phyloP scores from a whole-genome alignment of 35 echinoderm and acorn worm species.

The Ophioderma brevispina region DNA sequence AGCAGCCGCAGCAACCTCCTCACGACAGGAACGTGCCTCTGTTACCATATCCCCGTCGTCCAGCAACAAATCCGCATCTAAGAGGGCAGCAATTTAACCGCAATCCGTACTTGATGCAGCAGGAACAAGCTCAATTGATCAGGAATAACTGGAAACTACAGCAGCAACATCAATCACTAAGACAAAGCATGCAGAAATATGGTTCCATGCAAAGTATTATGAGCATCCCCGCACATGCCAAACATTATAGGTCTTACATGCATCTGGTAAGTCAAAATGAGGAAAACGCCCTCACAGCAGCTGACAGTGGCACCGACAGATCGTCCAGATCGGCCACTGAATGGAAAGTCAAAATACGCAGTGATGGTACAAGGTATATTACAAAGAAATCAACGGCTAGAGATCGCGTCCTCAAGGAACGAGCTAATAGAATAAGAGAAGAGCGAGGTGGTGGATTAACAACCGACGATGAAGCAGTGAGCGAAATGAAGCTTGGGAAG shows the following conservation, averaged over 20 bases:
- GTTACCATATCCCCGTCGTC: slow-evolving; percentile 77
- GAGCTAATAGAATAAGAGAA: slow-evolving; percentile 88
- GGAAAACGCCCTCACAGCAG: slow-evolving; percentile 57
- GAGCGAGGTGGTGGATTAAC: slow-evolving; percentile 84
- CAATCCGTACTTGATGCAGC: slow-evolving; percentile 91
- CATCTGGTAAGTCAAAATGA: slow-evolving; percentile 96
- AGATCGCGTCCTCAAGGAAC: slow-evolving; percentile 84
- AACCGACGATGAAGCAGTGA: slow-evolving; percentile 97
- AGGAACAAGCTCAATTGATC: slow-evolving; percentile 64
- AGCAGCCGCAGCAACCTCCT: slow-evolving; percentile 6
- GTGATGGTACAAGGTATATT: slow-evolving; percentile 97
- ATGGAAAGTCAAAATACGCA: slow-evolving; percentile 99
- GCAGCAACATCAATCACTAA: slow-evolving; percentile 82
- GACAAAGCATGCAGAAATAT: slow-evolving; percentile 64
- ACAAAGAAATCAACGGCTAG: slow-evolving; percentile 75
- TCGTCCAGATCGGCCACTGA: slow-evolving; percentile 49
- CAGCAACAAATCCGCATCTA: slow-evolving; percentile 86
- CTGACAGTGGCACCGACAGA: slow-evolving; percentile 35
- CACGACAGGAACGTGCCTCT: slow-evolving; percentile 43
- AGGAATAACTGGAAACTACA: slow-evolving; percentile 90
- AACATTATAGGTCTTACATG: slow-evolving; percentile 95
- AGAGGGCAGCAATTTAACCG: slow-evolving; percentile 80
- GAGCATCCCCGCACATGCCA: slow-evolving; percentile 89
- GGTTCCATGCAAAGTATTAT: slow-evolving; percentile 76
- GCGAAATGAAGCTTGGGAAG: slow-evolving; percentile 94